Percentiles rank a stretch among this genome's conserved stretches.
Conservation (phyloP, 2,113 vertebrate genomes). For the Ptilorrhoa leucosticta region DNA sequence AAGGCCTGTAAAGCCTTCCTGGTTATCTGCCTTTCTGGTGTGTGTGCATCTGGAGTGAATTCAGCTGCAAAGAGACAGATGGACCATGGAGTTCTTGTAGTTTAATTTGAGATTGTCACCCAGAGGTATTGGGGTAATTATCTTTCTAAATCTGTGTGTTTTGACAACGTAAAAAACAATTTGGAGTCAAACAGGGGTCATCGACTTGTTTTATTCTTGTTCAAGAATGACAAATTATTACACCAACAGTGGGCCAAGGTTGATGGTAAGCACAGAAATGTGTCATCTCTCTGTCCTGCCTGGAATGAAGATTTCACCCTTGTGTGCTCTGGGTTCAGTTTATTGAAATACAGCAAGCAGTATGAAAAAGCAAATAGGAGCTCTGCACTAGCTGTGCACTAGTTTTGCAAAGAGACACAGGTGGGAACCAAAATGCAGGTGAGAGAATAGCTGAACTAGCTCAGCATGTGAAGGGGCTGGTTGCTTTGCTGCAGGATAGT, state of each 20-base stretch:
- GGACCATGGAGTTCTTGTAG: not conserved
- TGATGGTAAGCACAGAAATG: not conserved
- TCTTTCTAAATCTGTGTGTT: not conserved
- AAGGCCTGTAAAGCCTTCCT: not conserved
- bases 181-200: not conserved
- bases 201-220: not conserved
- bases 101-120: not conserved
- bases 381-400: not conserved
- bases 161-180: not conserved
- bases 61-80: not conserved
- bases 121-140: not conserved
- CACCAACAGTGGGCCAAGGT: not conserved
- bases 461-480: rapidly evolving
- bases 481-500: not conserved
- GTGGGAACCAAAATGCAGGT: not conserved
- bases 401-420: not conserved
- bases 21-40: not conserved
- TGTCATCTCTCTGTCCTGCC: not conserved
- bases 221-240: not conserved
- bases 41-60: not conserved
- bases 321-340: not conserved
- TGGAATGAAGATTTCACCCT: not conserved
- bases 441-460: not conserved
- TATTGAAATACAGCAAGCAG: not conserved
- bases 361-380: not conserved